Evolutionary conservation across 37 sponge, comb jelly and placozoan genomes (phyloP).

Genomic region (Petrosia ficiformis): DNA sequence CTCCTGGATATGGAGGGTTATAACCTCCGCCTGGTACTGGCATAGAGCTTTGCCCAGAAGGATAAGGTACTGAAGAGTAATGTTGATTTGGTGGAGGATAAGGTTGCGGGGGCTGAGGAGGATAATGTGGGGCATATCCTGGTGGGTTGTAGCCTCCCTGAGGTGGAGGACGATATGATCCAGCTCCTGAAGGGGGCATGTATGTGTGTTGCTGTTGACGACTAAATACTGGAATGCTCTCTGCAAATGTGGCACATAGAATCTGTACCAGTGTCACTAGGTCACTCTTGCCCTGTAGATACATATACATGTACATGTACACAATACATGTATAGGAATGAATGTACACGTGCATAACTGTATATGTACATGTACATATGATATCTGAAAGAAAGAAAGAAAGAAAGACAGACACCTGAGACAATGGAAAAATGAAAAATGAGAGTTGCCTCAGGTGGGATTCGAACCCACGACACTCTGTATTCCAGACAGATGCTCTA

Average conservation of each 20-base stretch:
- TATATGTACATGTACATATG: no score
- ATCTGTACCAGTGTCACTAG: conserved; percentile 83
- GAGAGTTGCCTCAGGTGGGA: no score
- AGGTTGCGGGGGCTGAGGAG: conserved; percentile 4
- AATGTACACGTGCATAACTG: no score
- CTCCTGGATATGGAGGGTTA: neutral
- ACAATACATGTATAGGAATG: no score
- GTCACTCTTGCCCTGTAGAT: conserved; percentile 65
- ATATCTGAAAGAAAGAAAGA: no score
- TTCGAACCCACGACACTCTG: no score
- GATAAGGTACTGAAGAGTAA: conserved; percentile 28
- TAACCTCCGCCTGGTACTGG: conserved; percentile 2
- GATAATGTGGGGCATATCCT: conserved; percentile 5
- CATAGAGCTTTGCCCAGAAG: conserved; percentile 4
- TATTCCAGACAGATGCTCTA: no score
- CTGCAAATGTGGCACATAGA: conserved; percentile 81
- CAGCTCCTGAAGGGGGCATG: conserved; percentile 6
- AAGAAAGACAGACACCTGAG: no score
- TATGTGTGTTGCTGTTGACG: conserved; percentile 34
- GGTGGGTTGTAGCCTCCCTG: neutral
- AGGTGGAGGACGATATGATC: conserved; percentile 11
- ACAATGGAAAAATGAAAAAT: no score
- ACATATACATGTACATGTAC: neutral
- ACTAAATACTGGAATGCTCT: conserved; percentile 85
- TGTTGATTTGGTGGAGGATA: conserved; percentile 7